These are phyloP conservation scores for Phalacrocorax brasilianus DNA, from an alignment of 2,113 vertebrate species.

Conservation along the genomic window DNA sequence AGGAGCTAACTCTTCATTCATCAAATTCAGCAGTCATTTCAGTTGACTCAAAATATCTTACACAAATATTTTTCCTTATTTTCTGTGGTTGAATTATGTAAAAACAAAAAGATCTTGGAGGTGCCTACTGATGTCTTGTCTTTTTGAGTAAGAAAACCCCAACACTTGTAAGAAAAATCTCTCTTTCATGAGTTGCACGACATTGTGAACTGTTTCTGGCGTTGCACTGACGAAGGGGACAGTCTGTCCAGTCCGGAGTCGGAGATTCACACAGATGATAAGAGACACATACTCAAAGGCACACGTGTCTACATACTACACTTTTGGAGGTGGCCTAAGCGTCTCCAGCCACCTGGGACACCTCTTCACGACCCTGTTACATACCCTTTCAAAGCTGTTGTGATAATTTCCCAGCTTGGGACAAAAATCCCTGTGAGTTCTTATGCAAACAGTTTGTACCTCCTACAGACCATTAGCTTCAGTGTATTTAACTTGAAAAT, in stretches of 20 bases:
- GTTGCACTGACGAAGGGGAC: neutral
- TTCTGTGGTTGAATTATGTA: neutral
- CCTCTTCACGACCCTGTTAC: neutral
- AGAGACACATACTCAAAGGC: neutral
- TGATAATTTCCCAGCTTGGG: neutral
- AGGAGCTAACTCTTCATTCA: neutral
- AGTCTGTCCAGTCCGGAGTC: neutral
- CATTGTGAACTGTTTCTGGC: neutral
- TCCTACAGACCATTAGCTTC: conserved; percentile 19
- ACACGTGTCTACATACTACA: neutral
- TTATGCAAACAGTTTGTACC: neutral
- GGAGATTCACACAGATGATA: neutral
- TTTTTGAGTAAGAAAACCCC: neutral
- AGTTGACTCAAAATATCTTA: neutral
- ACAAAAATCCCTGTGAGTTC: neutral
- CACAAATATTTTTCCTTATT: neutral
- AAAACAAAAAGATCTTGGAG: neutral
- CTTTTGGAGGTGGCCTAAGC: neutral
- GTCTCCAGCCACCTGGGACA: neutral
- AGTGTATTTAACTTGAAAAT: conserved; percentile 37
- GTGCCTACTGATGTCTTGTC: neutral
- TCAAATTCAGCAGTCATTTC: neutral
- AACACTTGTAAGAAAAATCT: neutral
- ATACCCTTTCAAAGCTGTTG: neutral
- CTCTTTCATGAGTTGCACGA: no score